These are phyloP conservation scores for Subanguina moxae DNA, from an alignment of 1,140 invertebrate species.

Conservation along the genomic window DNA sequence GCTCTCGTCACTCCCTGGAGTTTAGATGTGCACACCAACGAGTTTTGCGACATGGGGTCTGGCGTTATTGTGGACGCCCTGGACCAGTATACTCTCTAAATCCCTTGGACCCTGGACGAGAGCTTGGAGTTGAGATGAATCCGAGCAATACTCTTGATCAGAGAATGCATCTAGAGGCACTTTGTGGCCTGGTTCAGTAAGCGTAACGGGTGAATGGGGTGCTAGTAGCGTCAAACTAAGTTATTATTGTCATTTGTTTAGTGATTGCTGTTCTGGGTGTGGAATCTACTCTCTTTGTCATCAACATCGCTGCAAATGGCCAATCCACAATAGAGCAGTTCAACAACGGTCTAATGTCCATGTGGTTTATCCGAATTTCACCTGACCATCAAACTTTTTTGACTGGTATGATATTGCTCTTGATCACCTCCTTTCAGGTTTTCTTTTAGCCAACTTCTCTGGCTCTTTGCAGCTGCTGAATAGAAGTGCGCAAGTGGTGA, in stretches of 20 bases:
- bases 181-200: no score
- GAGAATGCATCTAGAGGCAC: no score
- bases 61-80: no score
- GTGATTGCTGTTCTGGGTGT: slow-evolving; percentile 4
- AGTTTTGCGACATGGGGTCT: no score
- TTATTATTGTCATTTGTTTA: neutral
- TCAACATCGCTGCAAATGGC: neutral
- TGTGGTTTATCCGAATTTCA: slow-evolving; percentile 5
- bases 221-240: no score
- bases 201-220: no score
- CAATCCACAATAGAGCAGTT: neutral
- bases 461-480: slow-evolving; percentile 3
- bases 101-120: no score
- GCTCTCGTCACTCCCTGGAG: no score
- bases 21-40: no score
- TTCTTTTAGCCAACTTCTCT: slow-evolving; percentile 3
- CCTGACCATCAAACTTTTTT: neutral
- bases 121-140: no score
- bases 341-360: neutral
- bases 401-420: neutral
- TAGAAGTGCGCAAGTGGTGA: neutral
- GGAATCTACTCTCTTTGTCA: slow-evolving; percentile 5
- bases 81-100: no score
- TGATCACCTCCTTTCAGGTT: neutral
- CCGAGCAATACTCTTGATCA: no score